These are phyloP conservation scores for Lysandra bellargus DNA, from an alignment of 2,888 invertebrate species.

Conservation along the genomic window DNA sequence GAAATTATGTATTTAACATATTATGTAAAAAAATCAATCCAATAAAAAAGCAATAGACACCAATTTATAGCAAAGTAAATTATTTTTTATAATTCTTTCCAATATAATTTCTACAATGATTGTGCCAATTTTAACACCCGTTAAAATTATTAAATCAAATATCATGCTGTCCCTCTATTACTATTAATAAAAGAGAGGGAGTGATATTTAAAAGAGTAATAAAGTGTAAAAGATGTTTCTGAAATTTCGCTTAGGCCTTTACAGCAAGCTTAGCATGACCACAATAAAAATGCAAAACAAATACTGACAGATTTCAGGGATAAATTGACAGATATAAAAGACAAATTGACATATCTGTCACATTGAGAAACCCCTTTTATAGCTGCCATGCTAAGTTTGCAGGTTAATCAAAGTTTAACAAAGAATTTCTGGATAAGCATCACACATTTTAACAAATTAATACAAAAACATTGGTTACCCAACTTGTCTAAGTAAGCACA, in stretches of 20 bases:
- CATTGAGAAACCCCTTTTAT: too few species aligned
- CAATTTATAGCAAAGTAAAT: not conserved
- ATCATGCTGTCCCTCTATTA: too few species aligned
- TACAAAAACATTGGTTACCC: not conserved
- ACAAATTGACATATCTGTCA: too few species aligned
- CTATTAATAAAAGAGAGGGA: too few species aligned
- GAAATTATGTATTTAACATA: not conserved
- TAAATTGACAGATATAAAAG: not conserved
- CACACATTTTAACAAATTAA: not conserved
- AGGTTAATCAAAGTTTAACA: not conserved
- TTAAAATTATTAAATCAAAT: too few species aligned
- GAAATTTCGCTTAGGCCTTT: not conserved
- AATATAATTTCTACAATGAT: not conserved
- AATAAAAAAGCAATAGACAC: not conserved
- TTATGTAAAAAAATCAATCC: not conserved
- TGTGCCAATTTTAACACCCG: not conserved
- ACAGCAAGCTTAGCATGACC: not conserved
- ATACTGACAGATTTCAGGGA: not conserved
- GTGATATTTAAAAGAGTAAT: not conserved
- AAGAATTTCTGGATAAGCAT: not conserved
- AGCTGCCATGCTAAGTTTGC: not conserved
- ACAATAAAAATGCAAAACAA: not conserved
- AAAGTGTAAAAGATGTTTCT: not conserved
- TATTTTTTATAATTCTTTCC: not conserved
- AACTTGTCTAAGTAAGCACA: conserved; percentile 2